phyloP scores from a whole-genome alignment of 1,140 invertebrate species.

The Camponotus floridanus region DNA sequence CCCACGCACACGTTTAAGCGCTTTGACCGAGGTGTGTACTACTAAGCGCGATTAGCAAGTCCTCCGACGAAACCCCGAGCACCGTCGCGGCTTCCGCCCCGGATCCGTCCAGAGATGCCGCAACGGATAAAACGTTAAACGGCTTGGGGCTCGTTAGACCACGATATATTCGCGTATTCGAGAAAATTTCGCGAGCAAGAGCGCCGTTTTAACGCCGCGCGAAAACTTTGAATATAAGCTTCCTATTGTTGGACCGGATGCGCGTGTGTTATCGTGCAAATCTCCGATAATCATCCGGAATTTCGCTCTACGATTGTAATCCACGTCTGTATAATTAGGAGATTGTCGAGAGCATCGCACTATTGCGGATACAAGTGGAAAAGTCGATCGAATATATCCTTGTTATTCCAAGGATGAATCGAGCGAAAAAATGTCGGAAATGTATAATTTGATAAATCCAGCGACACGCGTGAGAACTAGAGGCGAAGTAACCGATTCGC shows the following conservation, averaged over 20 bases:
- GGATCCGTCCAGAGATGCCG: background rate
- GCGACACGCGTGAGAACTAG: too few relatives aligned
- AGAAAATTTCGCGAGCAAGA: conserved; percentile 5
- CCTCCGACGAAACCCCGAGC: conserved; percentile 14
- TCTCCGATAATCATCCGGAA: background rate
- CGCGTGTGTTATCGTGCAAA: background rate
- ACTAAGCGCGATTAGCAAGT: conserved; percentile 41
- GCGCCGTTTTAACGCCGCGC: conserved; percentile 29
- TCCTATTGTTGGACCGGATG: conserved; percentile 8
- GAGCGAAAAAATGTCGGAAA: background rate
- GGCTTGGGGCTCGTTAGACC: conserved; percentile 54
- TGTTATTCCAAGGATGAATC: background rate
- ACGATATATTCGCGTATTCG: conserved; percentile 28
- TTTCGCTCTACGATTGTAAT: conserved; percentile 20
- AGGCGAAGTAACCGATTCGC: background rate
- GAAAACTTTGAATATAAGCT: conserved; percentile 52
- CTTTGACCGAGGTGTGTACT: conserved; percentile 47
- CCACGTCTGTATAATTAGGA: background rate
- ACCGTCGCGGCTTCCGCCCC: conserved; percentile 28
- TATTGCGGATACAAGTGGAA: background rate
- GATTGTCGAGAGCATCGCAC: background rate
- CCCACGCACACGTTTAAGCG: conserved; percentile 46
- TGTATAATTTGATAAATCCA: background rate
- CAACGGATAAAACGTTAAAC: conserved; percentile 49
- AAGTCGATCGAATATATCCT: too few relatives aligned